A percentile compares a stretch with the other conserved stretches of the same genome.
Evolutionary conservation across 2,888 invertebrate genomes (phyloP).

Genomic region (Holacanthella duospinosa): DNA sequence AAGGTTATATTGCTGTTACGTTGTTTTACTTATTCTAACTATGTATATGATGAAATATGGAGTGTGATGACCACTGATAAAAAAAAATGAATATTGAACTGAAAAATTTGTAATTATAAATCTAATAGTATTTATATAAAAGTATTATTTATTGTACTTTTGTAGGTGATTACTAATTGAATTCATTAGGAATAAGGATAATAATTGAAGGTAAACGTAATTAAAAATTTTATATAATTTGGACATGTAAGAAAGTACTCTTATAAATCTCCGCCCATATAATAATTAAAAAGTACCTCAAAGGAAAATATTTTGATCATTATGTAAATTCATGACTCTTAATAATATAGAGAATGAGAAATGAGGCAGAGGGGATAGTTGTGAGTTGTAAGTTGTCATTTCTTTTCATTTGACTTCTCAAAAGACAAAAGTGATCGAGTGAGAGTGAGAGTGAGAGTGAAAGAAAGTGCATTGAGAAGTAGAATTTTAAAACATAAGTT

Average conservation of each 20-base stretch:
- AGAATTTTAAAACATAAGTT: constrained; percentile 7
- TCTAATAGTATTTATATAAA: too few relatives aligned
- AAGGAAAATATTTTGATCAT: background rate
- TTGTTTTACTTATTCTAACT: too few relatives aligned
- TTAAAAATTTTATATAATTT: background rate
- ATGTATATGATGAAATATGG: too few relatives aligned
- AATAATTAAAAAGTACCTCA: background rate
- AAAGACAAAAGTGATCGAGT: too few relatives aligned
- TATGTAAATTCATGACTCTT: background rate
- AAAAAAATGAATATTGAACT: too few relatives aligned
- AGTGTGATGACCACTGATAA: too few relatives aligned
- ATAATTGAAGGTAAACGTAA: background rate
- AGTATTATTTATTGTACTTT: too few relatives aligned
- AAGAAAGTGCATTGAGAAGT: constrained; percentile 10
- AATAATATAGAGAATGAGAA: background rate
- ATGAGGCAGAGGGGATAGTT: background rate
- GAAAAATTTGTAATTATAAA: too few relatives aligned
- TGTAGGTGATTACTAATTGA: background rate
- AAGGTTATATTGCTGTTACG: too few relatives aligned
- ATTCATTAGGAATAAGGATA: too few relatives aligned
- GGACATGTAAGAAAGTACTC: background rate
- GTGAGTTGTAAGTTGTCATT: background rate
- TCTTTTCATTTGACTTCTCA: background rate
- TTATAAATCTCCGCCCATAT: background rate
- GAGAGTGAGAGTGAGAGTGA: background rate